Evolutionary conservation across 2,888 invertebrate species (phyloP).

Genomic region (Microchrysa polita): DNA sequence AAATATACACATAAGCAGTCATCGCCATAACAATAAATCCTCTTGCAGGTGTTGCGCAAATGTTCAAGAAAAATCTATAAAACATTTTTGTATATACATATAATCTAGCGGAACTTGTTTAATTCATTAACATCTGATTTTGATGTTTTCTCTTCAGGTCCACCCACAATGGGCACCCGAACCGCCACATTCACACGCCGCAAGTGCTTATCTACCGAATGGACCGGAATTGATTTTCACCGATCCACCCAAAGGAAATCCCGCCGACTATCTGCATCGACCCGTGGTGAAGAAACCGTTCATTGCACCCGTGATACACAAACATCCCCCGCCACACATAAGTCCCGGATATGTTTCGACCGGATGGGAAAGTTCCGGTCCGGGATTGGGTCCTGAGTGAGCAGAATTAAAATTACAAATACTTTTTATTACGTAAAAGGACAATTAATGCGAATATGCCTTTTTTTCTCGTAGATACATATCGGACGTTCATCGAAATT

Average conservation of each 20-base stretch:
- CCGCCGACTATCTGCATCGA: conserved; percentile 59
- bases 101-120: no score
- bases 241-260: conserved; percentile 61
- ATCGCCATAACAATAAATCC: no score
- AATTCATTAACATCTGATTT: no score
- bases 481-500: conserved; percentile 70
- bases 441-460: no score
- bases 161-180: conserved; percentile 61
- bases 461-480: conserved; percentile 67
- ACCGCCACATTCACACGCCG: conserved; percentile 52
- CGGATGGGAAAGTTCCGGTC: conserved; percentile 71
- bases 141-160: no score
- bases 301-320: not conserved
- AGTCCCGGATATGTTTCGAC: conserved; percentile 66
- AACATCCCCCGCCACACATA: conserved; percentile 26
- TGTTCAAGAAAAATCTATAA: no score
- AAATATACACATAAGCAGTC: no score
- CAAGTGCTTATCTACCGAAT: conserved; percentile 46
- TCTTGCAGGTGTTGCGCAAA: no score
- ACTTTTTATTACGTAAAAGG: no score
- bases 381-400: conserved; percentile 73
- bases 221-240: conserved; percentile 62
- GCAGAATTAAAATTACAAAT: conserved; percentile 56
- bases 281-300: conserved; percentile 52
- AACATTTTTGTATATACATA: no score